phyloP scores from a whole-genome alignment of 2,888 invertebrate genomes.

The Nomada ruficornis region DNA sequence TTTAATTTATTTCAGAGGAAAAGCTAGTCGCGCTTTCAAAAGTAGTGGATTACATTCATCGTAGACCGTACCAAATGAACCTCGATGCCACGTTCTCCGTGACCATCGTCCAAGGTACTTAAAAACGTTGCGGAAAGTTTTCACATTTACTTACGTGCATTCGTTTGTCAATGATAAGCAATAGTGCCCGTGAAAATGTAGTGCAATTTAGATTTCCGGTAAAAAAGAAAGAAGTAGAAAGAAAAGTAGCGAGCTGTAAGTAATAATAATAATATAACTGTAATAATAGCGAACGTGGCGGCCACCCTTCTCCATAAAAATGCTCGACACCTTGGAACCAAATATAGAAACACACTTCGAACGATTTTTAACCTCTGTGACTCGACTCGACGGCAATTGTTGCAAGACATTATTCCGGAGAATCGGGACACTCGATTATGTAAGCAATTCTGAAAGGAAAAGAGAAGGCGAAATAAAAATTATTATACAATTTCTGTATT shows the following conservation, averaged over 20 bases:
- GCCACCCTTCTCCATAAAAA: slow-evolving; percentile 64
- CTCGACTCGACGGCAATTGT: slow-evolving; percentile 52
- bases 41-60: slow-evolving; percentile 77
- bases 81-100: slow-evolving; percentile 81
- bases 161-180: too few relatives aligned
- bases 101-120: slow-evolving; percentile 81
- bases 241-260: too few relatives aligned
- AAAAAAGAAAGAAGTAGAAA: too few relatives aligned
- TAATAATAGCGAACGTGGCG: slow-evolving; percentile 64
- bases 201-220: too few relatives aligned
- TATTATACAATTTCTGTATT: background rate
- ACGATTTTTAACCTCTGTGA: slow-evolving; percentile 48
- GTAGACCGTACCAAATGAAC: slow-evolving; percentile 80
- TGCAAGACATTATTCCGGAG: slow-evolving; percentile 9
- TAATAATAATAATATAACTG: background rate
- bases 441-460: slow-evolving; percentile 30
- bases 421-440: slow-evolving; percentile 36
- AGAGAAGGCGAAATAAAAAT: too few relatives aligned
- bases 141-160: too few relatives aligned
- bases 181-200: too few relatives aligned
- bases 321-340: slow-evolving; percentile 42
- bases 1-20: slow-evolving; percentile 53
- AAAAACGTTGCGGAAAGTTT: background rate
- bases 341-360: slow-evolving; percentile 44
- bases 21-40: slow-evolving; percentile 70